A percentile compares a stretch with the other conserved stretches of the same genome.
Evolutionary conservation across 1,140 invertebrate genomes (phyloP).

Genomic region (Venustaconcha ellipsiformis): DNA sequence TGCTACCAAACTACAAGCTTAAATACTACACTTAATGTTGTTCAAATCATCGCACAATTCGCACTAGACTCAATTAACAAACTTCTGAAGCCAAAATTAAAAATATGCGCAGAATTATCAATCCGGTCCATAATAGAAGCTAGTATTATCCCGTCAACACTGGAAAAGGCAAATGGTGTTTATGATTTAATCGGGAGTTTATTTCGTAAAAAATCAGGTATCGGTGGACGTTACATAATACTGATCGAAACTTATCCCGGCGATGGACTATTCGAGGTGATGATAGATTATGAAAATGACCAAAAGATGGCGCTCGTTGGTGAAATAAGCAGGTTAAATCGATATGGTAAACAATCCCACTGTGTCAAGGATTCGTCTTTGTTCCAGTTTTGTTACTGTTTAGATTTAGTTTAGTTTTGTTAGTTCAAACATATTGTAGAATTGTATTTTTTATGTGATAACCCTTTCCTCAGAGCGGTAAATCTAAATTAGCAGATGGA

Average conservation of each 20-base stretch:
- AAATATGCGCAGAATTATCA: not conserved
- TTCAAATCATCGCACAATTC: not conserved
- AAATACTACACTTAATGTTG: not conserved
- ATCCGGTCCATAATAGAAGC: not conserved
- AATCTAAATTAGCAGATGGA: too few species aligned
- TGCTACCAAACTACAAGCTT: conserved; percentile 2
- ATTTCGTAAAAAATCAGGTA: not conserved
- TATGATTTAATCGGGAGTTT: not conserved
- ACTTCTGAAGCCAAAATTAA: not conserved
- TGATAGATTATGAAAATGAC: not conserved
- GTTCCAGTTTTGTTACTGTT: conserved; percentile 6
- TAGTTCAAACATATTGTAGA: too few species aligned
- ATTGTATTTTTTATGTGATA: too few species aligned
- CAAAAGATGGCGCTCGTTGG: not conserved
- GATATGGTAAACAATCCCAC: conserved; percentile 7
- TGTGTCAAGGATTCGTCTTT: conserved; percentile 5
- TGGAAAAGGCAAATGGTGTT: too few species aligned
- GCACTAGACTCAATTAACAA: not conserved
- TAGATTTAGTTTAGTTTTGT: too few species aligned
- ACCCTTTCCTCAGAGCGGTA: too few species aligned
- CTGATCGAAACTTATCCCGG: conserved; percentile 1
- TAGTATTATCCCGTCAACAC: conserved; percentile 1
- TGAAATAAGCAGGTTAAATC: conserved; percentile 7
- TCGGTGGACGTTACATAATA: not conserved
- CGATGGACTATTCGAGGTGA: conserved; percentile 1